Evolutionary conservation across 2,888 invertebrate genomes (phyloP), one percentile per base, ranked within the genome.

Genomic region (Byasa hedistus): DNA sequence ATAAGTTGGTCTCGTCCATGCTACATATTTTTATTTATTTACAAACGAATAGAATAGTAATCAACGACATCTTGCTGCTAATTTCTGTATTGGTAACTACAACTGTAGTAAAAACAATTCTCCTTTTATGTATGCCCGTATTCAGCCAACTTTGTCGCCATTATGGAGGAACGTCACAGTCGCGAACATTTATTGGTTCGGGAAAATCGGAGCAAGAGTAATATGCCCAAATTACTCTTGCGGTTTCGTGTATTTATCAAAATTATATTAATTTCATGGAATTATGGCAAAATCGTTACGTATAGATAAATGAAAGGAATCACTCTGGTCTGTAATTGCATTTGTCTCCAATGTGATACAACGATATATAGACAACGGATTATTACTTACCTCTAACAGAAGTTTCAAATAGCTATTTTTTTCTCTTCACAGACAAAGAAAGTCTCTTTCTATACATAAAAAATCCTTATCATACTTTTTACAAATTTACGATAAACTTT

Each of bases 101-200:
- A 19, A 19, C 48, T 48, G 48, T 48, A 5, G n/a, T 48, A 54
- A 54, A 54, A 54, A 54, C 52, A n/a, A 54, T 21, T 44, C 44
- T 44, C 19, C 22, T 10, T 22, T 22, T 54, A 21, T 51, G 15
- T 51, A 21, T 51, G 21, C 52, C 22, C n/a, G 52, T 54, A 21
- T 22, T 22, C n/a, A 22, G 21, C 22, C n/a, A 44, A 58, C 58
- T 58, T 58, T 58, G 58, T 39, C 57, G 21, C 17, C 44, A 44
- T 39, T 39, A 58, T 58, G 58, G 23, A 17, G 19, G 44, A 58
- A 58, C 39, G 44, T 58, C 36, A 44, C 32, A 19, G 44, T 58
- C 36, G 19, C 57, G n/a, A 57, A 57, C 21, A 57, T 57, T 57
- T 57, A 57, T 32, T 57, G n/a, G 57, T 57, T 57, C 21, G 23